A percentile compares a stretch with the other conserved stretches of the same genome.
These are phyloP conservation scores for Penaeus vannamei DNA, from an alignment of 1,140 invertebrate genomes.

Conservation along the genomic window DNA sequence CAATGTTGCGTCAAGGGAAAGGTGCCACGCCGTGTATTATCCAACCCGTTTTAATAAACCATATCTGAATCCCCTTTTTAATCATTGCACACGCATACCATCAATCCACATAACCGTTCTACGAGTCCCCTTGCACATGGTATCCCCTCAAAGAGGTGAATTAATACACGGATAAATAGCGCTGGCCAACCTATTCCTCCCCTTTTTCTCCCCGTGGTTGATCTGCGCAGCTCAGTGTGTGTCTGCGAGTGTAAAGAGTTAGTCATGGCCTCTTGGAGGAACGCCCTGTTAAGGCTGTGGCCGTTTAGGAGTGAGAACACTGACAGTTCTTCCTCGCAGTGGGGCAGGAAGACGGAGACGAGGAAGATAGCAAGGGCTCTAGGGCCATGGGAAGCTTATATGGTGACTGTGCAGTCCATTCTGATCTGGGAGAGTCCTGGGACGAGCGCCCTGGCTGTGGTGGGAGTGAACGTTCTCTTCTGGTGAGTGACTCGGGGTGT, in stretches of 20 bases:
- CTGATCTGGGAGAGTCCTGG: constrained; percentile 70
- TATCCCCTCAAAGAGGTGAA: not conserved
- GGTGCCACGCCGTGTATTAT: too few relatives aligned
- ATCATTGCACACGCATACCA: too few relatives aligned
- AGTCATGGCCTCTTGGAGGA: constrained; percentile 43
- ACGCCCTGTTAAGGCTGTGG: constrained; percentile 53
- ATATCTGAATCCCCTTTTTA: too few relatives aligned
- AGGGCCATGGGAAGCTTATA: constrained; percentile 69
- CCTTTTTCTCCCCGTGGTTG: constrained; percentile 19
- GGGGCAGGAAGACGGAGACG: constrained; percentile 50
- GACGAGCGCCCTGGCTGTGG: constrained; percentile 68
- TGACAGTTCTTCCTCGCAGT: constrained; percentile 30
- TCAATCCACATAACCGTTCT: too few relatives aligned
- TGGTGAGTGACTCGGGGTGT: constrained; percentile 66
- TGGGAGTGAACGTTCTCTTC: constrained; percentile 69
- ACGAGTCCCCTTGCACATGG: too few relatives aligned
- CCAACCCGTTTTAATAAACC: too few relatives aligned
- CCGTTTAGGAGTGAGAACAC: constrained; percentile 55
- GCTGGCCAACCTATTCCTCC: not conserved
- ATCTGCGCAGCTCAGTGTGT: constrained; percentile 57
- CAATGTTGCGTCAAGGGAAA: too few relatives aligned
- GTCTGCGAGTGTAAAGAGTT: not conserved
- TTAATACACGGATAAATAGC: not conserved
- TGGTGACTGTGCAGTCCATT: constrained; percentile 69
- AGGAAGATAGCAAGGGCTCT: constrained; percentile 62